Evolutionary conservation across 2,797 vertebrate genomes (phyloP), one percentile per base, ranked within the genome.

Genomic region (Dryobates pubescens): DNA sequence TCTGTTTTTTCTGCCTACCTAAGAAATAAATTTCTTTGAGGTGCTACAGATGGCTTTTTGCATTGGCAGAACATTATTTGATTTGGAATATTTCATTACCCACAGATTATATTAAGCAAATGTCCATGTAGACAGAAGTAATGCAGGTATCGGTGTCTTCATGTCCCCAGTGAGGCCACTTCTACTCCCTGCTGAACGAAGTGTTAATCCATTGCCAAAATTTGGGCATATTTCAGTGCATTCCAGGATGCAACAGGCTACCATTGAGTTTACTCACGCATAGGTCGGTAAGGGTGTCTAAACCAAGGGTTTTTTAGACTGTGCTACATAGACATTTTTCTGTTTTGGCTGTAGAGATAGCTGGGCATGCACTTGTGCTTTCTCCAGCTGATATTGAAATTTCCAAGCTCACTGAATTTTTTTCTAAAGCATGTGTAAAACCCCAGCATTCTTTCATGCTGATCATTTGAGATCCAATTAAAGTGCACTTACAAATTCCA

Each of bases 331-430:
- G 27, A 70, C 71, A 75, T 53, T 29, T 49, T 75, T 3, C 3
- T 36, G 71, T 63, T 67, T 80, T 85, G 47, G 24, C 67, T 89
- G 20, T 34, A 61, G 58, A 69, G 23, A 26, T 70, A 17, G 3
- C 41, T 90, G n/a, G 24, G 29, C 38, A 61, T 8, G 9, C 10
- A 11, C 7, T 85, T 17, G 13, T 77, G 38, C 19, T 83, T 38
- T 85, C 83, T 87, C 62, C 86, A 94, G 69, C 34, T 92, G 67
- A 59, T 78, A 18, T 18, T 86, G 30, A 82, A 86, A 71, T 62
- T 18, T 78, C 54, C 18, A 61, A 75, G 30, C 3, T 27, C 18
- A 17, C 24, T 72, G 69, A 65, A 65, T 87, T 30, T 72, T 78
- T 71, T 72, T 85, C 30, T 65, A 72, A 22, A 18, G 3, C 22